Evolutionary conservation across 2,888 invertebrate species (phyloP), one percentile per base, ranked within the genome.

Genomic region (Ganaspis brasiliensis): DNA sequence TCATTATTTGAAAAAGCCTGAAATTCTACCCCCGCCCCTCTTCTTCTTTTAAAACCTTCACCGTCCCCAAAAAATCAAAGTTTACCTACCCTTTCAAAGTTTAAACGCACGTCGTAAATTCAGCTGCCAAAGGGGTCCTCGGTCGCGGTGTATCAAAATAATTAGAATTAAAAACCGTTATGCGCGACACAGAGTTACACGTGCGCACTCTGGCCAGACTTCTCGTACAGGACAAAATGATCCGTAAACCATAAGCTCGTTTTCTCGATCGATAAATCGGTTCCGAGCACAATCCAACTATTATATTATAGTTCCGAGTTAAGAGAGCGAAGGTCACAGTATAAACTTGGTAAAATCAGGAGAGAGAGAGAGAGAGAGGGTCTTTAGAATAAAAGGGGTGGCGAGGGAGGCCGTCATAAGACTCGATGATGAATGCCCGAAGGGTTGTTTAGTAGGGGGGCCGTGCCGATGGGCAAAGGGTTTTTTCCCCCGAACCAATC

Each of bases 381-480:
- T 76, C 59, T 67, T 49, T 67, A 67, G 61, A 72, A 73, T 72
- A 82, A 87, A 88, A 89, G 87, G 85, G 88, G 87, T 87, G 85
- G 87, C 85, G 89, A 87, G 88, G 89, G 89, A 89, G 89, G 86
- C 77, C 80, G 85, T 87, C 86, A 83, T 81, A 85, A 89, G 85
- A 87, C 82, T 86, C 85, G 87, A 89, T 89, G 91, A 91, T 90
- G 87, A 87, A 91, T 91, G 89, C 85, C 79, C 86, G 88, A 89
- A 89, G 89, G 91, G 91, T 90, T 90, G 89, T 81, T 85, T 85
- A 71, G 70, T 67, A 76, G 76, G 79, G 82, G 79, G 73, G 80
- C 82, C 82, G 83, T 72, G 73, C 80, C 79, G 59, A 71, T 77
- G 73, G 82, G 80, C 83, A 88, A 89, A 88, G 87, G 87, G 90